Base-by-base conservation (phyloP, 2,797 vertebrate species). In the Typhlichthys subterraneus region DNA sequence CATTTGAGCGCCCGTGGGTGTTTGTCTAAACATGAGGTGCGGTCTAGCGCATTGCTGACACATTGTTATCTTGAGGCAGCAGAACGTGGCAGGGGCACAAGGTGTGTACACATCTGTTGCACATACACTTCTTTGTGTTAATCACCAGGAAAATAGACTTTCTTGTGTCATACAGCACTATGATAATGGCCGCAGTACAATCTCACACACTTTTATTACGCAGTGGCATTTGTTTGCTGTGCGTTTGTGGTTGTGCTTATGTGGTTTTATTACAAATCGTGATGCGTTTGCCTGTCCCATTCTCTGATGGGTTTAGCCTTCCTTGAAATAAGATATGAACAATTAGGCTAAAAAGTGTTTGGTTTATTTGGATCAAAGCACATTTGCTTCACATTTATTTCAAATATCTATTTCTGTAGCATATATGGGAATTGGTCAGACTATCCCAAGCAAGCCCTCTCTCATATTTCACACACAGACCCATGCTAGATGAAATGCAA, bases 371-470 rank as follows among this genome's bases (percentile, higher is more conserved):
- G 45, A 46, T 57, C 45, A 54, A 55, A 64, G 53, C 45, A 59
- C 61, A 79, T 70, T 63, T 54, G 70, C 45, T 69, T 79, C 13
- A 61, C 29, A 80, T 79, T 67, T 64, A 64, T 50, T 63, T 77
- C 45, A 38, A 63, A 2, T 59, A 75, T 19, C 50, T 71, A 62
- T 81, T 73, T 76, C 57, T 80, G 65, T 55, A 57, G 13, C 38
- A 53, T 73, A 45, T 58, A 70, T 72, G 58, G 46, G 42, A 59
- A 42, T 13, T 73, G 60, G 46, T 45, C 59, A 42, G 17, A 12
- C 53, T 33, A 9, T 33, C 29, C 31, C n/a, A 38, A 31, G 17
- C 12, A 0, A 46, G 31, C 23, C 11, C 23, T 23, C 13, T 19
- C 33, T 11, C 42, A 53, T 50, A 10, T 14, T 9, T 60, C 46